These are phyloP conservation scores for Scatophagus argus DNA, from an alignment of 2,113 vertebrate species.

Conservation along the genomic window DNA sequence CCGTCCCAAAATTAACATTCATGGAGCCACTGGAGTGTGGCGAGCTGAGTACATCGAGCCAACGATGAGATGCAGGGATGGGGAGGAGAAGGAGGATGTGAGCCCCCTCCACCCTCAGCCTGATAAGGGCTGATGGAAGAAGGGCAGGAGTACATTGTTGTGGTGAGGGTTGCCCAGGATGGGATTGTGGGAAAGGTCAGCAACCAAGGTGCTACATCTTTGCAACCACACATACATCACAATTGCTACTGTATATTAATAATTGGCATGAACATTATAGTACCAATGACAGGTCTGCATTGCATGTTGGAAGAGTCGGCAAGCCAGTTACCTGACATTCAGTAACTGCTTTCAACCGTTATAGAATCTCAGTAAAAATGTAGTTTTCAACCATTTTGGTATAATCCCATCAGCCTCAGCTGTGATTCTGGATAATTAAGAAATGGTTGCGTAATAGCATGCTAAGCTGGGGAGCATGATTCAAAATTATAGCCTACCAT, in stretches of 20 bases:
- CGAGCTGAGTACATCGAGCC: conserved; percentile 67
- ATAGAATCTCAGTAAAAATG: conserved; percentile 19
- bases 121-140: conserved; percentile 23
- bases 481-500: background rate
- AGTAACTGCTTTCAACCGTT: too few relatives aligned
- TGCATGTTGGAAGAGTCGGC: conserved; percentile 21
- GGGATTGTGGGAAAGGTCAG: conserved; percentile 82
- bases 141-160: conserved; percentile 2
- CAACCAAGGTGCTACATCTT: conserved; percentile 65
- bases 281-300: conserved; percentile 28
- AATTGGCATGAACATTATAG: conserved; percentile 73
- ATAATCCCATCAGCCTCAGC: background rate
- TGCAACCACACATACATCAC: conserved; percentile 82
- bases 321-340: too few relatives aligned
- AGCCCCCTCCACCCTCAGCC: background rate
- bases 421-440: background rate
- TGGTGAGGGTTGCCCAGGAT: conserved; percentile 74
- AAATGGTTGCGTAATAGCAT: background rate
- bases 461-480: background rate
- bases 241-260: conserved; percentile 80
- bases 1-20: conserved; percentile 82
- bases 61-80: conserved; percentile 63
- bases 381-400: background rate
- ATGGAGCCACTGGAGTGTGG: conserved; percentile 83
- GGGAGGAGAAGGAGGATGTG: conserved; percentile 11